Evolutionary conservation across 1,140 invertebrate species (phyloP).

Genomic region (Latrodectus geometricus): DNA sequence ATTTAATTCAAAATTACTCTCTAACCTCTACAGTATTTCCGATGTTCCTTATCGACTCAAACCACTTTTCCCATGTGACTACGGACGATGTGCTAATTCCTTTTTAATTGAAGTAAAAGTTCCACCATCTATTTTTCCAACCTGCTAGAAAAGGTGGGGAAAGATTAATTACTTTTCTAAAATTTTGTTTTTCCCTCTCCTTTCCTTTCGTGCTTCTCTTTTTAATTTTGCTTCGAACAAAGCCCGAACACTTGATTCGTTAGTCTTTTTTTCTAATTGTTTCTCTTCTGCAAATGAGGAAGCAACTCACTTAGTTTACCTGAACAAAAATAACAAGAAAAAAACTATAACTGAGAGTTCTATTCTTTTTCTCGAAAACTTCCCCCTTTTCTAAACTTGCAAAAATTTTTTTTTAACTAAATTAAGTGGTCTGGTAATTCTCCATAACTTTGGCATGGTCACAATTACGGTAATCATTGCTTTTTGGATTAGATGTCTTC

Average conservation of each 20-base stretch:
- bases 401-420: neutral
- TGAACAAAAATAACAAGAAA: neutral
- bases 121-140: conserved; percentile 29
- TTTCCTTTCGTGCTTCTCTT: neutral
- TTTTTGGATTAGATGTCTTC: no score
- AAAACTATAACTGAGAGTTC: neutral
- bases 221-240: conserved; percentile 51
- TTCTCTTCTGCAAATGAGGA: no score
- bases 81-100: conserved; percentile 13
- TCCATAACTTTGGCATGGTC: conserved; percentile 11
- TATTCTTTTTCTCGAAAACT: conserved; percentile 1
- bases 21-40: neutral
- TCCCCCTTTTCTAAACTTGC: neutral
- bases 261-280: conserved; percentile 5
- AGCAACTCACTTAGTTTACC: conserved; percentile 12
- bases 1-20: neutral
- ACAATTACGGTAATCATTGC: conserved; percentile 40
- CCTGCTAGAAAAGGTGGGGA: conserved; percentile 20
- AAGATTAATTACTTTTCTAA: conserved; percentile 49
- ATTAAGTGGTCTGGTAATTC: conserved; percentile 53
- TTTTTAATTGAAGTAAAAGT: conserved; percentile 59
- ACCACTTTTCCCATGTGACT: neutral
- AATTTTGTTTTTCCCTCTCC: conserved; percentile 22
- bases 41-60: neutral
- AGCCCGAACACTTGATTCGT: conserved; percentile 3